Percentiles rank a stretch among this genome's conserved stretches.
Conservation (phyloP, 1,140 invertebrate genomes). For the Hylaeus anthracinus region DNA sequence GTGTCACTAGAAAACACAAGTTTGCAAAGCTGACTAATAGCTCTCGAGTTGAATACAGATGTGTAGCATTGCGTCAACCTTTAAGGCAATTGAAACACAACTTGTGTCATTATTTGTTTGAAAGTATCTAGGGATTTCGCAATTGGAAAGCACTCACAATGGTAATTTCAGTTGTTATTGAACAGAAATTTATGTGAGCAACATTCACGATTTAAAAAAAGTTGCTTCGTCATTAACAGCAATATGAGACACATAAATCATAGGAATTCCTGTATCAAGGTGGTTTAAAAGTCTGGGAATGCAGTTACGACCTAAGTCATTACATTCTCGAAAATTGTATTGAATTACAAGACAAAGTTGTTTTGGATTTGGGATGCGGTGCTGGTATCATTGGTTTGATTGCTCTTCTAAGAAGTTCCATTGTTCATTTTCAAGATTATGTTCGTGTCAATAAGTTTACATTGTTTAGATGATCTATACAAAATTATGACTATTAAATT, state of each 20-base stretch:
- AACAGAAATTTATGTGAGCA: slow-evolving; percentile 3
- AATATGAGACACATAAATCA: background rate
- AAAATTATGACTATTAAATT: slow-evolving; percentile 2
- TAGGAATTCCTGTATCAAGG: slow-evolving; percentile 80
- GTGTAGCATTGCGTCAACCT: too few species aligned
- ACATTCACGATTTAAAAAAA: background rate
- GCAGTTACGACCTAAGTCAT: slow-evolving; percentile 88
- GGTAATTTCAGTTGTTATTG: too few species aligned
- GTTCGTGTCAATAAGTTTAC: slow-evolving; percentile 81
- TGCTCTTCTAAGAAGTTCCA: slow-evolving; percentile 84
- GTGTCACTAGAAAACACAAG: too few species aligned
- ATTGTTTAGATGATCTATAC: slow-evolving; percentile 38
- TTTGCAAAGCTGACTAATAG: too few species aligned
- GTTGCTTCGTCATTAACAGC: background rate
- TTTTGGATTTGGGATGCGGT: slow-evolving; percentile 94
- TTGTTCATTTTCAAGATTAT: slow-evolving; percentile 95
- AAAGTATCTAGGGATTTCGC: too few species aligned
- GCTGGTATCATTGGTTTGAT: slow-evolving; percentile 90
- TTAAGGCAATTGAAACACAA: too few species aligned
- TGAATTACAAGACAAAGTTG: slow-evolving; percentile 80
- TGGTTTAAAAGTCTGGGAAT: slow-evolving; percentile 95
- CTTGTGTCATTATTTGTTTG: too few species aligned
- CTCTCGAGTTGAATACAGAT: too few species aligned
- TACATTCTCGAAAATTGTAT: slow-evolving; percentile 82
- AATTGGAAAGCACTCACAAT: too few species aligned